These are phyloP conservation scores for Drosophila tani DNA, from an alignment of 1,140 invertebrate genomes.

Conservation along the genomic window DNA sequence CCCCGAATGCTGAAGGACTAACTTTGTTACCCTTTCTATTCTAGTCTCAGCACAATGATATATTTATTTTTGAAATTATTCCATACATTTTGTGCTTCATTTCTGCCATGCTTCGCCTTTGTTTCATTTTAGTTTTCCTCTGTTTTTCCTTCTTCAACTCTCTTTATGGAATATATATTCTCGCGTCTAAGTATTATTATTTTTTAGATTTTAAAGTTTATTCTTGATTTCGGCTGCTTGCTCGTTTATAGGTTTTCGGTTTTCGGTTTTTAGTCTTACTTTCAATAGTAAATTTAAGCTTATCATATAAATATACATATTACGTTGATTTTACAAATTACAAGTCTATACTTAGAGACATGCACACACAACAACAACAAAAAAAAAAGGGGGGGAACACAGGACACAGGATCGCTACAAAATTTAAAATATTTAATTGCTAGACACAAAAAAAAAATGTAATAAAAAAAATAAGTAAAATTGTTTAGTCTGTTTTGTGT, in stretches of 20 bases:
- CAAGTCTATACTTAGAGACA: constrained; percentile 17
- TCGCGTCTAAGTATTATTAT: neutral
- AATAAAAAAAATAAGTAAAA: constrained; percentile 21
- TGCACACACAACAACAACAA: constrained; percentile 16
- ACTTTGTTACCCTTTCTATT: constrained; percentile 3
- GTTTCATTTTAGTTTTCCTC: constrained; percentile 1
- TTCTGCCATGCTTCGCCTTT: neutral
- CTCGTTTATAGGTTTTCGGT: constrained; percentile 12
- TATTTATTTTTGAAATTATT: neutral
- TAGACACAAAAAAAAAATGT: constrained; percentile 1
- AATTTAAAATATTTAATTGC: constrained; percentile 12
- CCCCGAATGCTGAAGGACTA: constrained; percentile 1
- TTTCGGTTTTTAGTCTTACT: constrained; percentile 34
- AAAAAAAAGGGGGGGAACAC: neutral
- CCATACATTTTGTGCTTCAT: neutral
- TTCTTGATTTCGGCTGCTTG: constrained; percentile 28
- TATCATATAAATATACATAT: constrained; percentile 35
- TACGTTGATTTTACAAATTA: constrained; percentile 42
- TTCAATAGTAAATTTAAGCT: constrained; percentile 56
- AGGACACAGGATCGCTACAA: constrained; percentile 2
- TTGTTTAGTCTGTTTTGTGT: constrained; percentile 1
- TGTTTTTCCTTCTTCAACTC: neutral
- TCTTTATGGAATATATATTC: constrained; percentile 11
- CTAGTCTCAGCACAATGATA: neutral
- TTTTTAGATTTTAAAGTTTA: constrained; percentile 21